These are phyloP conservation scores for Meandrina meandrites DNA, from an alignment of 92 coral and sea anemone species.

Conservation along the genomic window DNA sequence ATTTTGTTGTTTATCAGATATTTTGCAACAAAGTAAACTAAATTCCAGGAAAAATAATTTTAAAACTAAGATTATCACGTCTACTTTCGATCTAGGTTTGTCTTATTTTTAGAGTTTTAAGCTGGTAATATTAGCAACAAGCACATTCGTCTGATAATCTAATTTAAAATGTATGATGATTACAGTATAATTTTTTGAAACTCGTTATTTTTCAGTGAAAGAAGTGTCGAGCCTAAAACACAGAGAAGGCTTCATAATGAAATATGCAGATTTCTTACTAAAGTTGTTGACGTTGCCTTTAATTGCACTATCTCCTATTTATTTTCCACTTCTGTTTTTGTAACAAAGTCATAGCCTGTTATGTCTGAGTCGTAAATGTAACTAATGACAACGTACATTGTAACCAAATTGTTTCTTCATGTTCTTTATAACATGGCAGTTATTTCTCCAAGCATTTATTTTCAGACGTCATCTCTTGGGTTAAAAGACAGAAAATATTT, in stretches of 20 bases:
- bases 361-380: not conserved
- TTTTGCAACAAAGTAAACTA: not conserved
- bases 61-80: not conserved
- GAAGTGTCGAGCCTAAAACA: not conserved
- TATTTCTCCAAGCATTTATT: not conserved
- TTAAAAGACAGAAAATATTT: not conserved
- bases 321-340: constrained; percentile 4
- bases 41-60: not conserved
- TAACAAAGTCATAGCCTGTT: not conserved
- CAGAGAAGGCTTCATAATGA: not conserved
- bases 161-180: constrained; percentile 4
- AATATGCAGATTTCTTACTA: constrained; percentile 11
- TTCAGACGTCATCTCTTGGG: not conserved
- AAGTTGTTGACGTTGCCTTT: constrained; percentile 15
- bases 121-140: not conserved
- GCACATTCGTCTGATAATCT: not conserved
- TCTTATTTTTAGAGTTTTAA: not conserved
- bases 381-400: not conserved
- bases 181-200: not conserved
- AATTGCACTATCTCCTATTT: constrained; percentile 13
- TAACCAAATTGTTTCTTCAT: not conserved
- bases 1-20: not conserved
- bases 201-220: not conserved
- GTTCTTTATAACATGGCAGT: not conserved
- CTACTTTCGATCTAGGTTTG: not conserved